phyloP scores from a whole-genome alignment of 2,113 vertebrate species.

The Nothoprocta pentlandii region DNA sequence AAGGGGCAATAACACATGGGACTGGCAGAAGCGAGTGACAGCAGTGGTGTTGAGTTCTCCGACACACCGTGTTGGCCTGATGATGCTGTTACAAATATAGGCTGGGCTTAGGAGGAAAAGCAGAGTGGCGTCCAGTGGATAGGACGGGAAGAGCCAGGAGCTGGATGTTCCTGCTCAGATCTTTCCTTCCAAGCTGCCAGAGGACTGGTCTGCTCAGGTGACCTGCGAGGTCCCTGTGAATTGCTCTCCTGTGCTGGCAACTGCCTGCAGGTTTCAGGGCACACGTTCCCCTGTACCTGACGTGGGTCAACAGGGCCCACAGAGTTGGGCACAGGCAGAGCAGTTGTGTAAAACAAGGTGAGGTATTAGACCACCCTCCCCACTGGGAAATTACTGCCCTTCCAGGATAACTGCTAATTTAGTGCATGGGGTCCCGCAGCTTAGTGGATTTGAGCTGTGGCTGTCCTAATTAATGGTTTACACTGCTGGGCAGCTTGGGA shows the following conservation, averaged over 20 bases:
- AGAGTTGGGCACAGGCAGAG: background rate
- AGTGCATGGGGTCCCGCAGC: background rate
- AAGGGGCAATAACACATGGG: background rate
- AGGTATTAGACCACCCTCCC: background rate
- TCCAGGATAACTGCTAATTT: background rate
- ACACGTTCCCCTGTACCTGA: background rate
- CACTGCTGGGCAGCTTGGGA: background rate
- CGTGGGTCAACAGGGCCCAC: background rate
- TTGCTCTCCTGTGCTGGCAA: background rate
- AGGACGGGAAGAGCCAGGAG: background rate
- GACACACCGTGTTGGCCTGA: accelerated
- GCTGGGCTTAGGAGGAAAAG: background rate
- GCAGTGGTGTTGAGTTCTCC: background rate
- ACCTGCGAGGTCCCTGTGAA: background rate
- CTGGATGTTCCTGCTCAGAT: background rate
- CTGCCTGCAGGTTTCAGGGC: background rate
- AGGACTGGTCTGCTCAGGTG: background rate
- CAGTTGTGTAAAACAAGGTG: background rate
- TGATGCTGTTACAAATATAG: background rate
- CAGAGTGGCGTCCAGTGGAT: background rate
- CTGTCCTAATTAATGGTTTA: background rate
- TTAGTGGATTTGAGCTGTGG: background rate
- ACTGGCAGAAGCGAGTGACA: background rate
- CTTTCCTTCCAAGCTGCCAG: background rate
- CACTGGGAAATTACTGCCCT: background rate